Evolutionary conservation across 2,888 invertebrate genomes (phyloP).

Genomic region (Drosophila anomelani): DNA sequence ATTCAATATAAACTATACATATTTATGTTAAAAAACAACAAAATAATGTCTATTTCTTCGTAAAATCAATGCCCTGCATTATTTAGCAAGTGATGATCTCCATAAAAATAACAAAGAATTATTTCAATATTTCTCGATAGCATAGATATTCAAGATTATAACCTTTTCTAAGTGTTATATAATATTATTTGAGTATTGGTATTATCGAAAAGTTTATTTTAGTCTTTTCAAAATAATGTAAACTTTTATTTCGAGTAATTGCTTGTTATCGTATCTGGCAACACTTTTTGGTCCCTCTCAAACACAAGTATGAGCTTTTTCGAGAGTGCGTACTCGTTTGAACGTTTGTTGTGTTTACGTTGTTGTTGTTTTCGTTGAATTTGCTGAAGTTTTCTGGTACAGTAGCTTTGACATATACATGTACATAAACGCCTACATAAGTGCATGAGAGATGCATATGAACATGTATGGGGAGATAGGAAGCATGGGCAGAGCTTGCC

Average conservation of each 20-base stretch:
- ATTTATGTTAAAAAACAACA: too few species aligned
- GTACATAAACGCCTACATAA: conserved; percentile 21
- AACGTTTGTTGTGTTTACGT: conserved; percentile 26
- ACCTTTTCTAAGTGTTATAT: background rate
- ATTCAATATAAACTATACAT: too few species aligned
- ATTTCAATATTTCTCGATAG: background rate
- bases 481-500: conserved; percentile 20
- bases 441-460: conserved; percentile 24
- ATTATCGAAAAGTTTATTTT: background rate
- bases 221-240: background rate
- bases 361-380: conserved; percentile 36
- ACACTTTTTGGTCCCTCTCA: background rate
- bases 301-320: conserved; percentile 38
- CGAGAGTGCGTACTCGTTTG: conserved; percentile 45
- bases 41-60: too few species aligned
- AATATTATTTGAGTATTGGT: background rate
- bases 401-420: conserved; percentile 41
- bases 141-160: background rate
- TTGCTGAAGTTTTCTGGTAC: conserved; percentile 50
- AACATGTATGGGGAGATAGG: conserved; percentile 10
- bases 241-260: conserved; percentile 13
- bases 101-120: background rate
- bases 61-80: too few species aligned
- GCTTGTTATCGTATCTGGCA: conserved; percentile 10
- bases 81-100: too few species aligned